These are phyloP conservation scores for Lampris incognitus DNA, from an alignment of 2,113 vertebrate species.

Conservation along the genomic window DNA sequence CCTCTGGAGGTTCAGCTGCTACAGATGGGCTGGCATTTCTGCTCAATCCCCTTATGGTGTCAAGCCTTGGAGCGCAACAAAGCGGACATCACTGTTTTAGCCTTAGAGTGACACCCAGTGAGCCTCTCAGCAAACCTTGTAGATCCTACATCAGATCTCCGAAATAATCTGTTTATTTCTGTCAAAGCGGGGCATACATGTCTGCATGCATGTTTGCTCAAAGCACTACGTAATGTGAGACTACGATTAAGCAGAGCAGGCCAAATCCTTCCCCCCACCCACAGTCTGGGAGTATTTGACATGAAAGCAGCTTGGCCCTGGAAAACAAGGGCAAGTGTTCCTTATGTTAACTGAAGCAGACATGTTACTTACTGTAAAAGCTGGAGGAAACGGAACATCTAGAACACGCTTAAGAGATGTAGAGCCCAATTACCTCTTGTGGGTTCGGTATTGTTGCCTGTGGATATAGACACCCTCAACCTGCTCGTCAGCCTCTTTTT, in stretches of 20 bases:
- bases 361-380: constrained; percentile 52
- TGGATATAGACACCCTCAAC: constrained; percentile 32
- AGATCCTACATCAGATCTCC: constrained; percentile 34
- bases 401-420: constrained; percentile 28
- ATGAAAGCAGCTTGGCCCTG: constrained; percentile 52
- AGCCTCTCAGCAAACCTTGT: not conserved
- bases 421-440: constrained; percentile 37
- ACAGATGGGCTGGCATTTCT: constrained; percentile 24
- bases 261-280: constrained; percentile 37
- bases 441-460: constrained; percentile 38
- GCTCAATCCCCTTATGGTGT: constrained; percentile 3
- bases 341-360: constrained; percentile 58
- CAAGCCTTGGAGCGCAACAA: constrained; percentile 27
- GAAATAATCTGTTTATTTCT: constrained; percentile 43
- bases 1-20: constrained; percentile 7
- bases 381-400: constrained; percentile 47
- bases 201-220: constrained; percentile 53
- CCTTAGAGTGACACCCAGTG: not conserved
- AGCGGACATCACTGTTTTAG: constrained; percentile 10
- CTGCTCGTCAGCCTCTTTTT: constrained; percentile 10
- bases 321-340: constrained; percentile 62
- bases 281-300: constrained; percentile 53
- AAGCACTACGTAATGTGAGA: constrained; percentile 45
- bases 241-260: constrained; percentile 56
- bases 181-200: constrained; percentile 45